Evolutionary conservation across 1,140 invertebrate genomes (phyloP).

Genomic region (Amphibalanus amphitrite): DNA sequence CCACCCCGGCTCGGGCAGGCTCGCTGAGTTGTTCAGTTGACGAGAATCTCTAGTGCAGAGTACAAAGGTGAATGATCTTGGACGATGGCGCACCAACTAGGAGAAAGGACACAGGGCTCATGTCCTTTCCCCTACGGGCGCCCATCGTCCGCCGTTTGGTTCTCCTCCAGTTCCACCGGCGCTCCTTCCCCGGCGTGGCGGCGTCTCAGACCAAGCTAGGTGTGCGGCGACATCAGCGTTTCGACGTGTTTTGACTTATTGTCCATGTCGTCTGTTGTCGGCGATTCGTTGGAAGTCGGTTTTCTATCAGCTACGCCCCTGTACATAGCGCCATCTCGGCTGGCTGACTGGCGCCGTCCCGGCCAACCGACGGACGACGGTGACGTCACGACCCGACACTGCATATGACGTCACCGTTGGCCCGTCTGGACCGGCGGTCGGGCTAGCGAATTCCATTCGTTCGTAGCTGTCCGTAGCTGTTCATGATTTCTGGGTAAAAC

Average conservation of each 20-base stretch:
- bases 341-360: not conserved
- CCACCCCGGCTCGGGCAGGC: not conserved
- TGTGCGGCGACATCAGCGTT: not conserved
- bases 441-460: not conserved
- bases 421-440: too few relatives aligned
- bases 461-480: not conserved
- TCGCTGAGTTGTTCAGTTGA: not conserved
- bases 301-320: not conserved
- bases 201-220: not conserved
- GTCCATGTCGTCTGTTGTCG: not conserved
- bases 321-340: not conserved
- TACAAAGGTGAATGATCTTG: not conserved
- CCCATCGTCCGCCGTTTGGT: not conserved
- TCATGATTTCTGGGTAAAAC: constrained; percentile 1
- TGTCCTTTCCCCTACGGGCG: not conserved
- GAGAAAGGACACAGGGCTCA: not conserved
- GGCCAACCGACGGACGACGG: too few relatives aligned
- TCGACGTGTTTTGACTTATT: not conserved
- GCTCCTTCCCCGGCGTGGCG: not conserved
- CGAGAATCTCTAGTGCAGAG: constrained; percentile 1
- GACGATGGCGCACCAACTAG: not conserved
- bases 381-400: too few relatives aligned
- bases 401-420: too few relatives aligned
- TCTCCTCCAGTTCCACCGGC: not conserved
- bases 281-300: not conserved